These are phyloP conservation scores for Nibea albiflora DNA, from an alignment of 2,113 vertebrate species.

Conservation along the genomic window DNA sequence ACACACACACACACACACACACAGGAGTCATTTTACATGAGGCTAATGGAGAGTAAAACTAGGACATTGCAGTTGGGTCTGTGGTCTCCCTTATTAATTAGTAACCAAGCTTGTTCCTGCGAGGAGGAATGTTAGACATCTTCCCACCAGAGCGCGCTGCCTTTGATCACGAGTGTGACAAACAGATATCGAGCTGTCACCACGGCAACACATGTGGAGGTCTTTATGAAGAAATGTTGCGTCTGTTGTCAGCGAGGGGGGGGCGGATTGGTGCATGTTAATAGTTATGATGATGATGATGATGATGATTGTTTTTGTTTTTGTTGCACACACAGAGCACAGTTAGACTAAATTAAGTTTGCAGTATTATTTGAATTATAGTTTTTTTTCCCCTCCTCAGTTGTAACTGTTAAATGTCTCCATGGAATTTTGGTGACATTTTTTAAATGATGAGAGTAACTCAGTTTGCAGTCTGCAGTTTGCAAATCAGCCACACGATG, in stretches of 20 bases:
- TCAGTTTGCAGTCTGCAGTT: slow-evolving; percentile 1
- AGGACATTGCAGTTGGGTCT: slow-evolving; percentile 53
- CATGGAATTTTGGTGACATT: slow-evolving; percentile 66
- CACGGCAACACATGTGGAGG: slow-evolving; percentile 86
- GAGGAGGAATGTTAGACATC: slow-evolving; percentile 82
- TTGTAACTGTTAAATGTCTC: slow-evolving; percentile 15
- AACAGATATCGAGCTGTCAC: slow-evolving; percentile 86
- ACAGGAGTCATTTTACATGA: slow-evolving; percentile 10
- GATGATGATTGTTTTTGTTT: not conserved
- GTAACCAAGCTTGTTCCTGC: slow-evolving; percentile 81
- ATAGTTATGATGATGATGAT: not conserved
- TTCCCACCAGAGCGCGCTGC: slow-evolving; percentile 39
- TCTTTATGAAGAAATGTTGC: slow-evolving; percentile 75
- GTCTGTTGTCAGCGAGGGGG: not conserved
- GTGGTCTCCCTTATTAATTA: slow-evolving; percentile 87
- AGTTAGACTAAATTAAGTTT: not conserved
- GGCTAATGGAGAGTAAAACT: slow-evolving; percentile 36
- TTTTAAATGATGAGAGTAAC: not conserved
- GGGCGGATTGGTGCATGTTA: not conserved
- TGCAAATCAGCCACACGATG: slow-evolving; percentile 83
- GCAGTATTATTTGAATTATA: not conserved
- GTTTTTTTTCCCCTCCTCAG: no score
- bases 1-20: no score
- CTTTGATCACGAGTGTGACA: slow-evolving; percentile 91
- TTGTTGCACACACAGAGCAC: not conserved